phyloP scores from a whole-genome alignment of 2,797 vertebrate genomes.

The Urocyon cinereoargenteus region DNA sequence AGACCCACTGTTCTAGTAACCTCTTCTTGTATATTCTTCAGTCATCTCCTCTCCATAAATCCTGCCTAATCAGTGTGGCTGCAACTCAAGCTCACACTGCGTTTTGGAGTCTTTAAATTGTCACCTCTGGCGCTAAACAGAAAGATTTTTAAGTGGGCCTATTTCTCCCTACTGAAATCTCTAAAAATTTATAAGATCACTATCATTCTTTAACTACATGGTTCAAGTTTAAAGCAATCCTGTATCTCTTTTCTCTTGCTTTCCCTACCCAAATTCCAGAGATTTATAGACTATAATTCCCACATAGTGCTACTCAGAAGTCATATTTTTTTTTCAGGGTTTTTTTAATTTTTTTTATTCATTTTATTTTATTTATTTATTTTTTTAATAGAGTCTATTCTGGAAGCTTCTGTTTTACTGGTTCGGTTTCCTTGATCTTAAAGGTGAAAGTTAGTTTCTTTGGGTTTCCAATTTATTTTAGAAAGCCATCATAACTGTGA shows the following conservation, averaged over 20 bases:
- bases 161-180: neutral
- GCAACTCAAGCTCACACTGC: neutral
- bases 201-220: neutral
- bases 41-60: neutral
- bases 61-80: neutral
- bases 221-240: neutral
- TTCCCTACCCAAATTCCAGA: neutral
- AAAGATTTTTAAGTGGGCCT: neutral
- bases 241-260: neutral
- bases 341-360: no score
- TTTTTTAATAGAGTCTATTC: neutral
- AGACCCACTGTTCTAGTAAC: neutral
- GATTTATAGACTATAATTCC: neutral
- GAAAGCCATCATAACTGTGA: neutral
- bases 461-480: conserved; percentile 58
- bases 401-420: neutral
- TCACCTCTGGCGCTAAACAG: neutral
- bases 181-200: conserved; percentile 20
- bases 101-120: neutral
- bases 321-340: conserved; percentile 9
- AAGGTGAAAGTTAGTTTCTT: conserved; percentile 60
- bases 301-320: neutral
- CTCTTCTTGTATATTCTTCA: neutral
- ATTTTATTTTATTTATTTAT: neutral
- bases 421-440: conserved; percentile 8